Conservation (phyloP, 2,113 vertebrate genomes). For the Hippocampus guttulatus region DNA sequence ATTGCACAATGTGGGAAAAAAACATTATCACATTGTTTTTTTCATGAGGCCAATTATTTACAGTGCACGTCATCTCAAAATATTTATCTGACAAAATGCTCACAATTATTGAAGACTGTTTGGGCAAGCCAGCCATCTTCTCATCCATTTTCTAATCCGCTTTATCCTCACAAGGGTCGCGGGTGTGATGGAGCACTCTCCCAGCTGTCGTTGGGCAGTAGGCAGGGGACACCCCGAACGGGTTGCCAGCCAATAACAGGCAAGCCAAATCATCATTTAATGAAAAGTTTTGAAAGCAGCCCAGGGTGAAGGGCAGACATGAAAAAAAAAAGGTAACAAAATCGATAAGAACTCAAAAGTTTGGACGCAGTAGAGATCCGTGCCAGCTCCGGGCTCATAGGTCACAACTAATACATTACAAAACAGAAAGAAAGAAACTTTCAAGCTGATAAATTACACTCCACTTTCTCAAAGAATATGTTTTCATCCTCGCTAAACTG, state of each 20-base stretch:
- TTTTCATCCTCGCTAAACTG: slow-evolving; percentile 10
- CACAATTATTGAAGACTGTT: slow-evolving; percentile 2
- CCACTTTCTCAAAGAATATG: slow-evolving; percentile 1
- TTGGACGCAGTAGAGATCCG: background rate
- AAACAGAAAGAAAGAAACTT: background rate
- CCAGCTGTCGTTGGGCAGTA: too few relatives aligned
- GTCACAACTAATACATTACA: slow-evolving; percentile 1
- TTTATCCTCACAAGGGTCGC: too few relatives aligned
- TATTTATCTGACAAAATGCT: background rate
- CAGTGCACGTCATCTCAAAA: background rate
- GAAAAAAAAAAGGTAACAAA: background rate
- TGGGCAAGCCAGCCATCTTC: slow-evolving; percentile 14
- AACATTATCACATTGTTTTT: background rate
- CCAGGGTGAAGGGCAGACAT: background rate
- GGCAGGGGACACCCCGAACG: too few relatives aligned
- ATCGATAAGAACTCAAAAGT: slow-evolving; percentile 2
- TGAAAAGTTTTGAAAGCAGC: background rate
- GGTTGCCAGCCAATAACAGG: too few relatives aligned
- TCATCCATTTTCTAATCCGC: too few relatives aligned
- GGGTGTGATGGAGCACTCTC: too few relatives aligned
- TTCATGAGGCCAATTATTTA: background rate
- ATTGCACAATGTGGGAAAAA: background rate
- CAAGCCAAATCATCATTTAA: slow-evolving; percentile 18
- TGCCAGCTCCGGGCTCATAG: slow-evolving; percentile 3
- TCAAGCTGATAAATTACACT: background rate